phyloP scores from a whole-genome alignment of 2,113 vertebrate species.

The Nycticryphes semicollaris region DNA sequence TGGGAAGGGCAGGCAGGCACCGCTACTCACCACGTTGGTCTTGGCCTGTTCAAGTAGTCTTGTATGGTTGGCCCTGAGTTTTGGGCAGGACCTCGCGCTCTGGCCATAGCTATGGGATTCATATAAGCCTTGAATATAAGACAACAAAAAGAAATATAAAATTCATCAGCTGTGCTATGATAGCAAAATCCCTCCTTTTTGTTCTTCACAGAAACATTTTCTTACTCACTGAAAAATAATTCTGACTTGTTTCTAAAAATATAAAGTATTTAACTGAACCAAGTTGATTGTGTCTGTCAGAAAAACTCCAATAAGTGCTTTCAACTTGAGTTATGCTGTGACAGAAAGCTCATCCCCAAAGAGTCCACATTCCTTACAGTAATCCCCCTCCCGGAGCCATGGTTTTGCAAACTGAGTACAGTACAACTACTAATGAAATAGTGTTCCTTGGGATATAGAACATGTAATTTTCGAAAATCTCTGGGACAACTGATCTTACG shows the following conservation, averaged over 20 bases:
- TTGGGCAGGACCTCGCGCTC: slow-evolving; percentile 88
- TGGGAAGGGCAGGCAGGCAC: not conserved
- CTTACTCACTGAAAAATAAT: not conserved
- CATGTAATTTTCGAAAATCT: not conserved
- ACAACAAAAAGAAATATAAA: slow-evolving; percentile 22
- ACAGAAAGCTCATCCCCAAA: not conserved
- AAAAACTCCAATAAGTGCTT: not conserved
- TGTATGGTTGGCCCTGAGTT: slow-evolving; percentile 92
- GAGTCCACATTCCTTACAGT: not conserved
- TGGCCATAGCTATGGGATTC: slow-evolving; percentile 96
- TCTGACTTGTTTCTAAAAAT: not conserved
- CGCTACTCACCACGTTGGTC: slow-evolving; percentile 92
- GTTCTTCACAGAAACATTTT: not conserved
- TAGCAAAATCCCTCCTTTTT: not conserved
- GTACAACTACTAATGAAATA: not conserved
- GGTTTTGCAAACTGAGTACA: not conserved
- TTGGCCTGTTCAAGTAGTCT: slow-evolving; percentile 95
- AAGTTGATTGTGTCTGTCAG: not conserved
- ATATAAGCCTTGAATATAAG: slow-evolving; percentile 86
- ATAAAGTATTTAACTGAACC: not conserved
- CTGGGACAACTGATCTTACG: not conserved
- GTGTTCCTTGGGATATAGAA: not conserved
- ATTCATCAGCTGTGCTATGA: not conserved
- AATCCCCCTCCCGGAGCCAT: not conserved
- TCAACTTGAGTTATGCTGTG: not conserved